Evolutionary conservation across 37 sponge, comb jelly and placozoan genomes (phyloP), one percentile per base, ranked within the genome.

Genomic region (Mnemiopsis leidyi): DNA sequence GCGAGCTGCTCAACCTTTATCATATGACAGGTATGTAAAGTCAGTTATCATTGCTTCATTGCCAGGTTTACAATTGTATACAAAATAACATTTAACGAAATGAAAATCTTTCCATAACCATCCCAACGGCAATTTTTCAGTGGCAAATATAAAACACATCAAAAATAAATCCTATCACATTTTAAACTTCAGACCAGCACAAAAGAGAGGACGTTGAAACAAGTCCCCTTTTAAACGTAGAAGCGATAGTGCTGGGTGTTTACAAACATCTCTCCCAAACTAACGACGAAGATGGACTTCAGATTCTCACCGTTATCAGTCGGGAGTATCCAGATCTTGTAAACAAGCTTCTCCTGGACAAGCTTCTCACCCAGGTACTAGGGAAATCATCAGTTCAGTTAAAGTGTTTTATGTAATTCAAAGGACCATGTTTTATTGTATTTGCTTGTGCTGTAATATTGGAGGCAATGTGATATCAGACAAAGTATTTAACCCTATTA

Each of bases 221-320:
- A n/a, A n/a, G n/a, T n/a, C 36, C 36, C 2, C 9, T 7, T 23
- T 23, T 79, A 1, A 29, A 79, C 82, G 3, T 85, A 40, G 48
- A 18, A 32, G 7, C n/a, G 26, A 28, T 85, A 40, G 90, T 85
- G 9, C 33, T 13, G 3, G 32, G 61, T 26, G 90, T 85, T 0
- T 40, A 85, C 90, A 25, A 18, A 0, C 90, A 23, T 18, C 48
- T 40, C 29, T 2, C 9, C 29, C 0, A 0, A 18, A 3, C 25
- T n/a, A 23, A 23, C 7, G 30, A 20, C 39, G 61, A 13, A 20
- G 61, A 40, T 1, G 90, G 90, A 3, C 39, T 85, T 20, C 61
- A 40, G 24, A 38, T 85, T 23, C 90, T 85, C 18, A n/a, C 90
- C 5, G 90, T 39, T 38, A 38, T 85, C 61, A 85, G 90, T 28